A percentile compares a stretch with the other conserved stretches of the same genome.
These are phyloP conservation scores for Drosophila micromelanica DNA, from an alignment of 1,140 invertebrate genomes.

Conservation along the genomic window DNA sequence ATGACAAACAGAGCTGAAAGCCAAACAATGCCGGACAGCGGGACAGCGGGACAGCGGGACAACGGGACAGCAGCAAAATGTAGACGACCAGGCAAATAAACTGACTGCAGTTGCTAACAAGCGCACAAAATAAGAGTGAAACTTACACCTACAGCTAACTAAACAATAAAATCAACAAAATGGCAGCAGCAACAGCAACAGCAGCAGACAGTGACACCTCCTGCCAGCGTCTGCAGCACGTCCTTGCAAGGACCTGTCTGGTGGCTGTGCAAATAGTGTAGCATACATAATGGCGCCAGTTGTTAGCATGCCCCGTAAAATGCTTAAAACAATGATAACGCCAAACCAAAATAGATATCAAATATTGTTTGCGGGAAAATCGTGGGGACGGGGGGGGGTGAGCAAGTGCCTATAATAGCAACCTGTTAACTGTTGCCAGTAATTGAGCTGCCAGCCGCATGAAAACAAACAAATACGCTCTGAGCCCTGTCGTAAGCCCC, in stretches of 20 bases:
- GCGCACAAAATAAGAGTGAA: constrained; percentile 28
- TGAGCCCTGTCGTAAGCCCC: constrained; percentile 14
- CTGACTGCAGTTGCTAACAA: constrained; percentile 46
- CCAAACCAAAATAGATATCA: constrained; percentile 52
- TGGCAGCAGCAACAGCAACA: constrained; percentile 32
- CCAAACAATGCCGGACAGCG: constrained; percentile 18
- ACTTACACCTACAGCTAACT: constrained; percentile 47
- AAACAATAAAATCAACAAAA: constrained; percentile 44
- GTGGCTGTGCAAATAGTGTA: constrained; percentile 36
- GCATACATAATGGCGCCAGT: constrained; percentile 39
- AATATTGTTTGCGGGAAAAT: constrained; percentile 15
- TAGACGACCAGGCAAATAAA: constrained; percentile 47
- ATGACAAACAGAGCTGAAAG: constrained; percentile 13
- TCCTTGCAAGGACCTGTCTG: constrained; percentile 4
- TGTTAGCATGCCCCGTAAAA: constrained; percentile 28
- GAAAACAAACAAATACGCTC: constrained; percentile 28
- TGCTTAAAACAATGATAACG: constrained; percentile 52
- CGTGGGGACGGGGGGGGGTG: too few relatives aligned
- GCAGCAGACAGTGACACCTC: constrained; percentile 19
- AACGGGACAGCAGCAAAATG: constrained; percentile 18
- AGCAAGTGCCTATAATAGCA: constrained; percentile 1
- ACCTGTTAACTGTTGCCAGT: constrained; percentile 31
- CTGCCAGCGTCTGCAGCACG: neutral
- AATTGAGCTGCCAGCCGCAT: constrained; percentile 33
- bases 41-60: neutral